Conservation (phyloP, 2,888 invertebrate species). For the Napeogenes inachia region DNA sequence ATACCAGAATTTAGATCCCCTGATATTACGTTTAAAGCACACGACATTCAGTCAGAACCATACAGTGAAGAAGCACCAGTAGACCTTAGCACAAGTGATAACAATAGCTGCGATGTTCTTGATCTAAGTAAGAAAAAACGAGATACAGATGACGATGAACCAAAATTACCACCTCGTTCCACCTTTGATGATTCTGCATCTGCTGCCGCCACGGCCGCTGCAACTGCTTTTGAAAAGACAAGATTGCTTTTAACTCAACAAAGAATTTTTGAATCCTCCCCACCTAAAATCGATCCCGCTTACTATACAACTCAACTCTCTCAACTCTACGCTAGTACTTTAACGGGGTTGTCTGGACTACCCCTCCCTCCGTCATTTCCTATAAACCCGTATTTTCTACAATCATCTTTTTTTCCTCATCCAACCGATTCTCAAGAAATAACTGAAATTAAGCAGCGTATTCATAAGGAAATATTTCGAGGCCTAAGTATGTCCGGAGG, state of each 20-base stretch:
- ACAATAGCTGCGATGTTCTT: constrained; percentile 80
- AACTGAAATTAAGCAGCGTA: constrained; percentile 82
- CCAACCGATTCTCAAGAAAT: constrained; percentile 78
- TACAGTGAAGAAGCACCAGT: constrained; percentile 79
- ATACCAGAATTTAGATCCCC: constrained; percentile 69
- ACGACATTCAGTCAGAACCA: constrained; percentile 54
- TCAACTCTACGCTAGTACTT: constrained; percentile 77
- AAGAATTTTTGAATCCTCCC: constrained; percentile 78
- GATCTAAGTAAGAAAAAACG: constrained; percentile 89
- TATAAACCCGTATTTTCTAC: constrained; percentile 81
- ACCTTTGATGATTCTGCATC: constrained; percentile 60
- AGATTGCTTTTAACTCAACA: constrained; percentile 82
- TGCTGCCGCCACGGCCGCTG: constrained; percentile 60
- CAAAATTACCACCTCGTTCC: constrained; percentile 64
- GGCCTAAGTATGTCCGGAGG: constrained; percentile 84
- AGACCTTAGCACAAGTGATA: constrained; percentile 82
- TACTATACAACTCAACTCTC: constrained; percentile 80
- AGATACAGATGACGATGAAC: constrained; percentile 55
- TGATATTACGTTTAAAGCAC: constrained; percentile 53
- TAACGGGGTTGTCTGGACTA: constrained; percentile 73
- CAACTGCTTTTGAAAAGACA: constrained; percentile 72
- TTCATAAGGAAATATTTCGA: constrained; percentile 80
- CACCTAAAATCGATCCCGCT: constrained; percentile 80
- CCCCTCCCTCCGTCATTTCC: constrained; percentile 79
- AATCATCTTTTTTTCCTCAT: constrained; percentile 75